Evolutionary conservation across 1,140 invertebrate species (phyloP).

Genomic region (Zaprionus camerounensis): DNA sequence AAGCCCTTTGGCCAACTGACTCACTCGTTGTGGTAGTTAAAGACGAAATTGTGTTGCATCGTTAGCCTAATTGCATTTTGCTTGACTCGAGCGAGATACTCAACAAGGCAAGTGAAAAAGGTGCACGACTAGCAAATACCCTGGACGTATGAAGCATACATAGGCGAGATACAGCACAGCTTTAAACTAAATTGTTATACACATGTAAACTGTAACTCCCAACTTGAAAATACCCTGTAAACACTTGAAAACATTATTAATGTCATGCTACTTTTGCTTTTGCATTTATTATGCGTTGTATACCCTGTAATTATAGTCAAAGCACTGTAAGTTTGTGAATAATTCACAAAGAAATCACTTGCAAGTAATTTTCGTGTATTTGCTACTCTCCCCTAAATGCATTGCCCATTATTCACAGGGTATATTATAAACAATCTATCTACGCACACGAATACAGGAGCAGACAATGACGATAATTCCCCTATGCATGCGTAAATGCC

Average conservation of each 20-base stretch:
- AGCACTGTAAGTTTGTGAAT: not conserved
- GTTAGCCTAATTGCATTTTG: conserved; percentile 81
- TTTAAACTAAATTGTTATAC: no score
- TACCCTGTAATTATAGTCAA: no score
- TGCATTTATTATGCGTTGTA: no score
- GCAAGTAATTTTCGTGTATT: no score
- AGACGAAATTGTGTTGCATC: conserved; percentile 80
- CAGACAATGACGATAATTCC: conserved; percentile 17
- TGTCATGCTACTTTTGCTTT: no score
- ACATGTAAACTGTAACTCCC: no score
- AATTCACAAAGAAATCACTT: no score
- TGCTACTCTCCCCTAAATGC: not conserved
- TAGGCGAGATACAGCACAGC: no score
- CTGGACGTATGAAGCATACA: not conserved
- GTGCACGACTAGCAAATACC: not conserved
- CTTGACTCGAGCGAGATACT: conserved; percentile 37
- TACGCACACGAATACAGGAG: not conserved
- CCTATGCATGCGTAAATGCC: conserved; percentile 63
- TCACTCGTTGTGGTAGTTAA: conserved; percentile 66
- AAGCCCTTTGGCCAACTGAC: not conserved
- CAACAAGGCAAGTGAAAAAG: conserved; percentile 13
- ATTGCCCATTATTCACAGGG: not conserved
- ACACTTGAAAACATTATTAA: not conserved
- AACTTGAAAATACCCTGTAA: not conserved
- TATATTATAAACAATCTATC: conserved; percentile 5